Evolutionary conservation across 2,113 vertebrate genomes (phyloP).

Genomic region (Echinops telfairi): DNA sequence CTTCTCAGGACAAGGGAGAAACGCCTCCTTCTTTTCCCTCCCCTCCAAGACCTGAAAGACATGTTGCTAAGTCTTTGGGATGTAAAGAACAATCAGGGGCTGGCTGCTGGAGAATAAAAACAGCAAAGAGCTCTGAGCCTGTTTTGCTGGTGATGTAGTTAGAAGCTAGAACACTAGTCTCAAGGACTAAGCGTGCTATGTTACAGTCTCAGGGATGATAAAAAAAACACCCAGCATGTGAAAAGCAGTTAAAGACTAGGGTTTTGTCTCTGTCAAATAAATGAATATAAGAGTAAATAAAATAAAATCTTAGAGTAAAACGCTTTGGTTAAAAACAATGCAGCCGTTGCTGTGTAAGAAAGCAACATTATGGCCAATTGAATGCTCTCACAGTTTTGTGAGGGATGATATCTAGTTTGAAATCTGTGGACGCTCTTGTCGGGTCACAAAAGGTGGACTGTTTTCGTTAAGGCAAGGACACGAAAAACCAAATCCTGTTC

Average conservation of each 20-base stretch:
- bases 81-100: constrained; percentile 47
- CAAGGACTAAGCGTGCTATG: background rate
- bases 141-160: constrained; percentile 17
- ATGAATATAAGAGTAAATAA: background rate
- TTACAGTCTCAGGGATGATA: background rate
- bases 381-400: background rate
- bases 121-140: background rate
- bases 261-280: constrained; percentile 27
- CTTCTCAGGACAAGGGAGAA: constrained; percentile 60
- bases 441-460: background rate
- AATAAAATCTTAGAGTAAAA: background rate
- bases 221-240: background rate
- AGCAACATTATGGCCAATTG: background rate
- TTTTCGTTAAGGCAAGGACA: background rate
- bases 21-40: constrained; percentile 3
- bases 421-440: background rate
- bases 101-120: background rate
- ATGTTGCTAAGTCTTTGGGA: background rate
- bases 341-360: background rate
- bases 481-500: background rate
- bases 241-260: background rate
- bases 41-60: constrained; percentile 56
- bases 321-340: background rate
- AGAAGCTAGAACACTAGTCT: background rate
- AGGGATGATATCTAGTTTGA: background rate